These are phyloP conservation scores for Grus americana DNA, from an alignment of 2,113 vertebrate genomes.

Conservation along the genomic window DNA sequence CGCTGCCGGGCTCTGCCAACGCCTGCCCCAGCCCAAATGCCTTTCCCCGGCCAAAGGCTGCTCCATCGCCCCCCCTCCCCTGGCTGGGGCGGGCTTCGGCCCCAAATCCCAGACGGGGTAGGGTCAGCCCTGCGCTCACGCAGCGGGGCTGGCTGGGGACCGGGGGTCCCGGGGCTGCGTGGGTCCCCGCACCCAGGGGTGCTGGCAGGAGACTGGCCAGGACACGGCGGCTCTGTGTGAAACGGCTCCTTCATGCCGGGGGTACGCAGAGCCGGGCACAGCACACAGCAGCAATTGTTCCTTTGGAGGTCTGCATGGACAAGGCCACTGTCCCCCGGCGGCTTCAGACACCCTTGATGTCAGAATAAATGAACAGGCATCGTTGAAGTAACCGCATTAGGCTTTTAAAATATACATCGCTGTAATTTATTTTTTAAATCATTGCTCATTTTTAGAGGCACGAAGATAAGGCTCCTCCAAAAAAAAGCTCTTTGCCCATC, in stretches of 20 bases:
- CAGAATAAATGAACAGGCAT: not conserved
- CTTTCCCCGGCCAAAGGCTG: not conserved
- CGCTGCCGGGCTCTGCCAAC: not conserved
- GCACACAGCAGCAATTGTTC: constrained; percentile 23
- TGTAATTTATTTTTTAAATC: not conserved
- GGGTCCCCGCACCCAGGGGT: not conserved
- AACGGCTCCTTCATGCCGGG: not conserved
- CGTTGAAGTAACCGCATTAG: not conserved
- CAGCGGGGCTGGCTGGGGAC: not conserved
- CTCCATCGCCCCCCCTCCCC: not conserved
- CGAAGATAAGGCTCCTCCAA: not conserved
- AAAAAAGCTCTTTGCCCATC: constrained; percentile 27
- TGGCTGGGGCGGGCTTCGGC: not conserved
- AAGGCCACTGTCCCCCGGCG: not conserved
- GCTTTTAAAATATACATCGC: not conserved
- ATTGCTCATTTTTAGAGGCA: not conserved
- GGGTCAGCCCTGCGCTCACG: not conserved
- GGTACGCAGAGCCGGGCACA: not conserved
- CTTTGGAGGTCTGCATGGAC: not conserved
- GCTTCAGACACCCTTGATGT: not conserved
- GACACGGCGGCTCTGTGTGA: not conserved
- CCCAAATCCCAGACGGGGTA: rapidly evolving
- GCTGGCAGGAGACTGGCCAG: not conserved
- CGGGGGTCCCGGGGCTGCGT: rapidly evolving
- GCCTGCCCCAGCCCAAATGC: not conserved